A percentile compares a stretch with the other conserved stretches of the same genome.
phyloP scores from a whole-genome alignment of 2,113 vertebrate species.

The Campylomormyrus numenius region DNA sequence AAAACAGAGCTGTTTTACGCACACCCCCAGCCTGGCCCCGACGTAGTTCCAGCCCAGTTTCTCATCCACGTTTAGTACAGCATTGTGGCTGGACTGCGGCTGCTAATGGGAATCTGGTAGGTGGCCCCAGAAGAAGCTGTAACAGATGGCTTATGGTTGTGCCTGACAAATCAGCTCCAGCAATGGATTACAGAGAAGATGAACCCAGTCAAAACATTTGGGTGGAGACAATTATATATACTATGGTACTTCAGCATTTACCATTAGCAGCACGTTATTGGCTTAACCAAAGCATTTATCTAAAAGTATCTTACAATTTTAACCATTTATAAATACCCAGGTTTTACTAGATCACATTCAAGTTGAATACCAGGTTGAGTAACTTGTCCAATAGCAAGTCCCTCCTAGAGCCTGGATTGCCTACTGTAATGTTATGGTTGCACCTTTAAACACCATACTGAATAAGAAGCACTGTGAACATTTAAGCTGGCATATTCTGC shows the following conservation, averaged over 20 bases:
- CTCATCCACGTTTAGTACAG: slow-evolving; percentile 52
- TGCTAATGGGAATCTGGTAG: slow-evolving; percentile 50
- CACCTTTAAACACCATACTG: not conserved
- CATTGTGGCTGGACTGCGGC: not conserved
- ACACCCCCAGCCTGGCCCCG: slow-evolving; percentile 34
- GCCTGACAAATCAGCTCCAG: slow-evolving; percentile 52
- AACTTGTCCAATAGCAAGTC: not conserved
- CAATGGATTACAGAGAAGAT: slow-evolving; percentile 55
- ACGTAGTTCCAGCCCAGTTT: slow-evolving; percentile 51
- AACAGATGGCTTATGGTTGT: slow-evolving; percentile 51
- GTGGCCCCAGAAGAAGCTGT: slow-evolving; percentile 50
- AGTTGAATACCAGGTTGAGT: not conserved
- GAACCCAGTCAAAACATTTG: slow-evolving; percentile 42
- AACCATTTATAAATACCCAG: not conserved
- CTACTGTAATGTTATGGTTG: not conserved
- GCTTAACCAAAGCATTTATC: not conserved
- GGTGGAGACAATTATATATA: slow-evolving; percentile 24
- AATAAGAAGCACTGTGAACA: not conserved
- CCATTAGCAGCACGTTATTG: not conserved
- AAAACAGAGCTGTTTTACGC: slow-evolving; percentile 60
- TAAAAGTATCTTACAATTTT: not conserved
- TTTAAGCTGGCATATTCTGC: not conserved
- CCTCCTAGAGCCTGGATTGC: not conserved
- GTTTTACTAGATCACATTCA: not conserved
- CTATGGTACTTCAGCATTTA: not conserved